A percentile compares a stretch with the other conserved stretches of the same genome.
Evolutionary conservation across 2,888 invertebrate genomes (phyloP).

Genomic region (Eueremaeus valkanovi): DNA sequence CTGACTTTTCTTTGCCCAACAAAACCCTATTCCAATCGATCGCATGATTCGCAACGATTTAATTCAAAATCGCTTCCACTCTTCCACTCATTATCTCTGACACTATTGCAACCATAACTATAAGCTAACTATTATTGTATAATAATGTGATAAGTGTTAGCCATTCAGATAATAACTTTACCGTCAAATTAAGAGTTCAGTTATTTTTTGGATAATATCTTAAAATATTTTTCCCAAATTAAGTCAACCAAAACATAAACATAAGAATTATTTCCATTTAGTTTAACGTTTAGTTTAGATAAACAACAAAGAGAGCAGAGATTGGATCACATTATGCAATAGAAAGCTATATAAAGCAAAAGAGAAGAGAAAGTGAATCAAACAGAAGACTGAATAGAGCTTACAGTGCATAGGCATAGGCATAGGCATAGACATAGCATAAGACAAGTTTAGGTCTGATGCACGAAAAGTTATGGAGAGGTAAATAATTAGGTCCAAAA

Average conservation of each 20-base stretch:
- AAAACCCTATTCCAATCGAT: no score
- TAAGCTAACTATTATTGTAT: conserved; percentile 22
- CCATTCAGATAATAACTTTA: conserved; percentile 18
- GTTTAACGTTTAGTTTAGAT: no score
- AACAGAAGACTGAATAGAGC: neutral
- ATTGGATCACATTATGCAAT: neutral
- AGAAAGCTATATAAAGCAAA: neutral
- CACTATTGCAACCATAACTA: neutral
- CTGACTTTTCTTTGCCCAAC: neutral
- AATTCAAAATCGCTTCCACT: conserved; percentile 16
- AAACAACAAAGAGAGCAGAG: neutral
- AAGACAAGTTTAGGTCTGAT: neutral
- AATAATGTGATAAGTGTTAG: conserved; percentile 15
- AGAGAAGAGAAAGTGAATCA: neutral
- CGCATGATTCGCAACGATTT: conserved; percentile 27
- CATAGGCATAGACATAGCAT: neutral
- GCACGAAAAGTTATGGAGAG: conserved; percentile 23
- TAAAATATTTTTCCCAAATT: neutral
- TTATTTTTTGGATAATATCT: conserved; percentile 11
- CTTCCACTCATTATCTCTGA: conserved; percentile 28
- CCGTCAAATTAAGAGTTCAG: conserved; percentile 7
- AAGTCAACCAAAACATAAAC: no score
- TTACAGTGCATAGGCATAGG: no score
- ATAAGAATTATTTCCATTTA: no score
- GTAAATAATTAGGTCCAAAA: conserved; percentile 32